A percentile compares a stretch with the other conserved stretches of the same genome.
Evolutionary conservation across 2,113 vertebrate species (phyloP).

Genomic region (Catharus bicknelli): DNA sequence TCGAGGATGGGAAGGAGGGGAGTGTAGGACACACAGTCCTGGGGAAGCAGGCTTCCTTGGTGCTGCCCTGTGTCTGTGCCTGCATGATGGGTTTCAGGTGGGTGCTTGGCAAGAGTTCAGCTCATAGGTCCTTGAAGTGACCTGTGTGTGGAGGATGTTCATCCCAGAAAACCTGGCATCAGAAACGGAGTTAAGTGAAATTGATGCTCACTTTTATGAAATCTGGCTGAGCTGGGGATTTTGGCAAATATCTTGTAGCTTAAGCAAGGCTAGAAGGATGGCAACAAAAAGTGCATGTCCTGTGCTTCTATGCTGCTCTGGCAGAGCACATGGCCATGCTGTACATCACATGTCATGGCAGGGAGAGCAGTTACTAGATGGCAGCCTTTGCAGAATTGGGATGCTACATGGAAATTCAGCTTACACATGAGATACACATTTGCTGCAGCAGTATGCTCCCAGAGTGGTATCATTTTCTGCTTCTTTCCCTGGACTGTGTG

Average conservation of each 20-base stretch:
- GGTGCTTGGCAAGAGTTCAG: neutral
- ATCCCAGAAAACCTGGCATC: neutral
- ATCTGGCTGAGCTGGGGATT: neutral
- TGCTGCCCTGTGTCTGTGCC: neutral
- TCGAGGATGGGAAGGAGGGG: neutral
- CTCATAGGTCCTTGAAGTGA: neutral
- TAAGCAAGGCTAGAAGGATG: neutral
- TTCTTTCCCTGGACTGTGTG: neutral
- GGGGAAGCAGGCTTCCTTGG: neutral
- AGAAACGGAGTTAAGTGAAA: neutral
- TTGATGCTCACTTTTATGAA: neutral
- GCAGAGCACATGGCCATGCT: neutral
- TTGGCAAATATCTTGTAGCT: neutral
- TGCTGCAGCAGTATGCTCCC: neutral
- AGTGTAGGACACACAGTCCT: neutral
- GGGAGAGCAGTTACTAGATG: neutral
- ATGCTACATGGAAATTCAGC: neutral
- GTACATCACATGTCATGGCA: rapidly evolving
- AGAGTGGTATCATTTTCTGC: neutral
- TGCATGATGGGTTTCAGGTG: neutral
- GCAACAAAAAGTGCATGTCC: neutral
- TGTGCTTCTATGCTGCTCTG: neutral
- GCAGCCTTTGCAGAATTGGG: neutral
- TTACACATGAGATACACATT: neutral
- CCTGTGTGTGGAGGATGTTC: neutral